Conservation (phyloP, 1,140 invertebrate species). For the Saxidomus purpurata region DNA sequence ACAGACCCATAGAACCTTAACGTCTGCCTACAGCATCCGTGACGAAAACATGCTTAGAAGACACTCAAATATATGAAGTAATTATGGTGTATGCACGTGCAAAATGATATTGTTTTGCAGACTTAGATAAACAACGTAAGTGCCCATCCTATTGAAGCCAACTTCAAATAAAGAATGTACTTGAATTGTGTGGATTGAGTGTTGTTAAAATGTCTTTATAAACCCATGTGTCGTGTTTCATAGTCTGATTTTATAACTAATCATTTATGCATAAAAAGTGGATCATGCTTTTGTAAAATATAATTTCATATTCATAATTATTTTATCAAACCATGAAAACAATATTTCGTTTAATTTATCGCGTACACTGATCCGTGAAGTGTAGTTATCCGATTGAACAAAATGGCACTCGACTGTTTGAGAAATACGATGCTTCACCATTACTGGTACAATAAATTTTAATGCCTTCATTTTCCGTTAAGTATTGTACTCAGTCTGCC, state of each 20-base stretch:
- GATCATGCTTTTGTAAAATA: no score
- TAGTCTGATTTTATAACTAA: no score
- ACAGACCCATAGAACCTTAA: neutral
- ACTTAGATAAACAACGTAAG: no score
- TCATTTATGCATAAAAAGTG: no score
- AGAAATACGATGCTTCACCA: neutral
- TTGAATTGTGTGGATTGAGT: no score
- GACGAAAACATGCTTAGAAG: neutral
- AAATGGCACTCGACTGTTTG: neutral
- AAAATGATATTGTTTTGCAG: no score
- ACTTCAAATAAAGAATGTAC: no score
- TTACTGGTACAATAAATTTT: neutral
- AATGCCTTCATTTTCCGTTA: slow-evolving; percentile 8
- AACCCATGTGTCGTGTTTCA: no score
- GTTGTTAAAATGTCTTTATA: no score
- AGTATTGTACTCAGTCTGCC: neutral
- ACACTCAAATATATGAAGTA: neutral
- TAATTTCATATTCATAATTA: no score
- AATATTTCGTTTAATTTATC: slow-evolving; percentile 31
- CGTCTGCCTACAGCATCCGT: neutral
- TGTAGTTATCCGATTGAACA: neutral
- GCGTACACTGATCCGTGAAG: neutral
- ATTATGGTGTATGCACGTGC: neutral
- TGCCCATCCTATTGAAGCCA: no score
- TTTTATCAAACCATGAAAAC: no score